Conservation (phyloP, 2,888 invertebrate species). For the Rosalia funebris region DNA sequence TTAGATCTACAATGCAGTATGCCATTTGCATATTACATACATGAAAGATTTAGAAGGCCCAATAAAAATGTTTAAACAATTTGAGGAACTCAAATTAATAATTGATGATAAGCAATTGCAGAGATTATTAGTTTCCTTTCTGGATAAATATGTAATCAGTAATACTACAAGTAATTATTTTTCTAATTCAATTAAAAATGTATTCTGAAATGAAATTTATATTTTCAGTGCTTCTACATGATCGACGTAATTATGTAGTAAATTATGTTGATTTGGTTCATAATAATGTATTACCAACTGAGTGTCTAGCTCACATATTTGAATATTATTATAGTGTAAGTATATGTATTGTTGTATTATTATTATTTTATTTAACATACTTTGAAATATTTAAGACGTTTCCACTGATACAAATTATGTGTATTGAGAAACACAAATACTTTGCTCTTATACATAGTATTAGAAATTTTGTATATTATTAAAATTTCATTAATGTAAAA, state of each 20-base stretch:
- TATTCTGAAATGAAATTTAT: background rate
- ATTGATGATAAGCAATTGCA: slow-evolving; percentile 21
- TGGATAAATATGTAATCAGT: slow-evolving; percentile 22
- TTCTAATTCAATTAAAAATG: background rate
- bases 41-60: slow-evolving; percentile 23
- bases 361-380: no score
- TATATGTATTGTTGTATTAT: slow-evolving; percentile 3
- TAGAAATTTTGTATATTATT: no score
- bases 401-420: no score
- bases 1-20: slow-evolving; percentile 20
- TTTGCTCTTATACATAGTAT: no score
- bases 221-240: slow-evolving; percentile 25
- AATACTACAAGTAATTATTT: slow-evolving; percentile 23
- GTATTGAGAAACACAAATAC: no score
- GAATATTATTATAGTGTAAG: slow-evolving; percentile 31
- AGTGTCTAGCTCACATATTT: slow-evolving; percentile 21
- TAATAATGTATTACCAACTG: slow-evolving; percentile 10
- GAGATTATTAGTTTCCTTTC: slow-evolving; percentile 10
- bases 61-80: slow-evolving; percentile 21
- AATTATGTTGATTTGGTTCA: slow-evolving; percentile 27
- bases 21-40: slow-evolving; percentile 23
- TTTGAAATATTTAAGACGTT: no score
- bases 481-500: no score
- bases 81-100: slow-evolving; percentile 21
- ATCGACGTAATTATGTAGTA: slow-evolving; percentile 19